phyloP scores from a whole-genome alignment of 2,888 invertebrate species.

The Plagodis dolabraria region DNA sequence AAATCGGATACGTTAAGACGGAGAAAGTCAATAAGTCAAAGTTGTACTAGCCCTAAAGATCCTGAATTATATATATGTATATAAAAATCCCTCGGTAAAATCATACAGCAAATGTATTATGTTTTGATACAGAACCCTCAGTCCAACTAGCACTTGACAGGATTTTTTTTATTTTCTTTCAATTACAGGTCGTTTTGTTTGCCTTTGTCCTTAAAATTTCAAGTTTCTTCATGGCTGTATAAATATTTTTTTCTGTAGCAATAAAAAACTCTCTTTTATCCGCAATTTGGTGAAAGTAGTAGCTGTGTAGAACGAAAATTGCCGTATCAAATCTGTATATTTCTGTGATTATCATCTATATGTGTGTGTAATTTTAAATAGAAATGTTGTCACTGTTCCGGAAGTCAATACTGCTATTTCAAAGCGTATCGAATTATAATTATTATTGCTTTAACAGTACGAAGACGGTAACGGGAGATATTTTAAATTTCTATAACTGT shows the following conservation, averaged over 20 bases:
- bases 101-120: too few relatives aligned
- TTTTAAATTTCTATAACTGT: slow-evolving; percentile 4
- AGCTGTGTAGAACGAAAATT: slow-evolving; percentile 35
- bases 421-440: slow-evolving; percentile 17
- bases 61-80: too few relatives aligned
- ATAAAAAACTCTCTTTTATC: slow-evolving; percentile 39
- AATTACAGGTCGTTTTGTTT: slow-evolving; percentile 3
- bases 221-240: slow-evolving; percentile 23
- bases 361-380: slow-evolving; percentile 27
- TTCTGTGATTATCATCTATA: slow-evolving; percentile 34
- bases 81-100: too few relatives aligned
- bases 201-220: slow-evolving; percentile 21
- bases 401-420: slow-evolving; percentile 31
- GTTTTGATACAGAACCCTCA: too few relatives aligned
- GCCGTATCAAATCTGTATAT: slow-evolving; percentile 37
- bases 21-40: too few relatives aligned
- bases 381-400: slow-evolving; percentile 26
- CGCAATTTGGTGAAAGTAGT: slow-evolving; percentile 39
- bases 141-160: too few relatives aligned
- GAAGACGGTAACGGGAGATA: slow-evolving; percentile 13
- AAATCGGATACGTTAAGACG: too few relatives aligned
- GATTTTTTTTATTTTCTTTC: slow-evolving; percentile 8
- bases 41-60: too few relatives aligned
- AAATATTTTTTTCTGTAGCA: slow-evolving; percentile 26
- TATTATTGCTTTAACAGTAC: slow-evolving; percentile 9